Percentiles rank a stretch among this genome's conserved stretches.
These are phyloP conservation scores for Diplolepis rosae DNA, from an alignment of 2,888 invertebrate species.

Conservation along the genomic window DNA sequence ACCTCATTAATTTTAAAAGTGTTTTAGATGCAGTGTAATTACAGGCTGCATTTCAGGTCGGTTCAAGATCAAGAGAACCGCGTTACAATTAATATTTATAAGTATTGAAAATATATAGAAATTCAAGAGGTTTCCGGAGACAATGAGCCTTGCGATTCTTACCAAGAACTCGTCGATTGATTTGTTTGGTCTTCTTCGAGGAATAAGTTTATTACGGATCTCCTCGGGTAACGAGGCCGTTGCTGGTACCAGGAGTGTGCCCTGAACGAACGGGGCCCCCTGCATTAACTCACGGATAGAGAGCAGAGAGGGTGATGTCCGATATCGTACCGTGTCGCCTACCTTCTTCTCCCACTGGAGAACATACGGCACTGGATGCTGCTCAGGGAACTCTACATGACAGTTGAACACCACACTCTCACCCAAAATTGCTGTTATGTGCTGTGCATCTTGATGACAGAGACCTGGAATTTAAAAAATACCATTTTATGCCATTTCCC, in stretches of 20 bases:
- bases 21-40: slow-evolving; percentile 4
- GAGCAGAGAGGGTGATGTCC: slow-evolving; percentile 72
- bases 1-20: slow-evolving; percentile 16
- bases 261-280: slow-evolving; percentile 64
- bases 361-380: slow-evolving; percentile 97
- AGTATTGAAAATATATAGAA: slow-evolving; percentile 33
- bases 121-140: slow-evolving; percentile 54
- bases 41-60: background rate
- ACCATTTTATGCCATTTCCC: no score
- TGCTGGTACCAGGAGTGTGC: slow-evolving; percentile 61
- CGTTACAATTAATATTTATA: slow-evolving; percentile 32
- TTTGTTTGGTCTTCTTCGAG: slow-evolving; percentile 49
- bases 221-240: slow-evolving; percentile 53
- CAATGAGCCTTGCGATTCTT: slow-evolving; percentile 47
- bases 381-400: slow-evolving; percentile 97
- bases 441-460: slow-evolving; percentile 92
- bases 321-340: slow-evolving; percentile 95
- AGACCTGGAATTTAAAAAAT: slow-evolving; percentile 76
- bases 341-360: slow-evolving; percentile 99
- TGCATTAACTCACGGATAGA: slow-evolving; percentile 72
- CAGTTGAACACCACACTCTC: slow-evolving; percentile 98
- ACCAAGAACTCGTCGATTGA: slow-evolving; percentile 56
- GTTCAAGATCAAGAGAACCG: background rate
- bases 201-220: slow-evolving; percentile 49
- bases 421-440: slow-evolving; percentile 97